Evolutionary conservation across 2,797 vertebrate genomes (phyloP).

Genomic region (Melopsittacus undulatus): DNA sequence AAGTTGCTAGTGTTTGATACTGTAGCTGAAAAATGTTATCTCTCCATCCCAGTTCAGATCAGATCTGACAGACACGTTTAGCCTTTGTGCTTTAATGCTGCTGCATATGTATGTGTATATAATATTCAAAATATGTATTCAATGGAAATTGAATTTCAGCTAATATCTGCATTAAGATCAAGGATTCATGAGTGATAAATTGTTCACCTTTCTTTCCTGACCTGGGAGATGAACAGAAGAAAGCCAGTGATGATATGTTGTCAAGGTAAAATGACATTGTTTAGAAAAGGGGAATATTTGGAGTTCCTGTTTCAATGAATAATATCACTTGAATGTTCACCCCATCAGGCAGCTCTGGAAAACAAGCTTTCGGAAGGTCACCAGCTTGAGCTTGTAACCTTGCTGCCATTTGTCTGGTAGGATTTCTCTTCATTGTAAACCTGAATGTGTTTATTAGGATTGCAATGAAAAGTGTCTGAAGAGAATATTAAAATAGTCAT

Average conservation of each 20-base stretch:
- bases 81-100: constrained; percentile 20
- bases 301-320: constrained; percentile 45
- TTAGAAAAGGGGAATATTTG: constrained; percentile 28
- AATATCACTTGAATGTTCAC: constrained; percentile 32
- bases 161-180: constrained; percentile 40
- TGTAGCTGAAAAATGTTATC: neutral
- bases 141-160: constrained; percentile 35
- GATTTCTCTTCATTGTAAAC: constrained; percentile 41
- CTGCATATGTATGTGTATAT: constrained; percentile 12
- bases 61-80: constrained; percentile 10
- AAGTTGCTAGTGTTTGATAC: neutral
- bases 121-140: constrained; percentile 12
- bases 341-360: constrained; percentile 44
- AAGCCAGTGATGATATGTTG: constrained; percentile 37
- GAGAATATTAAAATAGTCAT: constrained; percentile 64
- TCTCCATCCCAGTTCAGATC: constrained; percentile 19
- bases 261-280: constrained; percentile 58
- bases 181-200: constrained; percentile 32
- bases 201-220: constrained; percentile 47
- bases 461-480: constrained; percentile 47
- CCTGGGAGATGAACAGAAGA: neutral
- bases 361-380: constrained; percentile 64
- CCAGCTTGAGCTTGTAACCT: constrained; percentile 40
- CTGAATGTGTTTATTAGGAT: constrained; percentile 57
- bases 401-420: constrained; percentile 58